These are phyloP conservation scores for Agrochola macilenta DNA, from an alignment of 2,888 invertebrate species.

Conservation along the genomic window DNA sequence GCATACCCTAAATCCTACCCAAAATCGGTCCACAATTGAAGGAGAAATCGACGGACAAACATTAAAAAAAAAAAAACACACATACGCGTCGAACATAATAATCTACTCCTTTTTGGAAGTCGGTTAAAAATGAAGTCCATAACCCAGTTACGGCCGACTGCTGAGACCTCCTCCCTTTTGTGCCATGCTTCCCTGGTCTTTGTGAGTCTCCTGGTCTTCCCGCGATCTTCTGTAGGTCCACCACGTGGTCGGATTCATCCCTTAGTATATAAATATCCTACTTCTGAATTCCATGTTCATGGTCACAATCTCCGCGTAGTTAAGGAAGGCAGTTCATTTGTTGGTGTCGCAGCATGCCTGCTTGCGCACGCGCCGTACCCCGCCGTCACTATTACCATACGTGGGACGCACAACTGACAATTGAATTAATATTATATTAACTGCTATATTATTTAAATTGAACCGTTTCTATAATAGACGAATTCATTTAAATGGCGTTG, in stretches of 20 bases:
- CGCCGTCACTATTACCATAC: slow-evolving; percentile 78
- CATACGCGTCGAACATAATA: too few species aligned
- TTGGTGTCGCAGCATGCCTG: slow-evolving; percentile 74
- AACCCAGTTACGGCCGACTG: too few species aligned
- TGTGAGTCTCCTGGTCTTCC: neutral
- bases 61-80: too few species aligned
- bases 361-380: slow-evolving; percentile 68
- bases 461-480: slow-evolving; percentile 56
- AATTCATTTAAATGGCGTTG: slow-evolving; percentile 56
- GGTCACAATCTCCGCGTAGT: slow-evolving; percentile 56
- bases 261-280: neutral
- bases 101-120: too few species aligned
- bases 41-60: too few species aligned
- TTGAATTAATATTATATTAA: slow-evolving; percentile 76
- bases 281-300: slow-evolving; percentile 7
- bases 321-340: slow-evolving; percentile 63
- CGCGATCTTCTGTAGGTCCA: neutral
- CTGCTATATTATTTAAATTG: slow-evolving; percentile 65
- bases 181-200: neutral
- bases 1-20: too few species aligned
- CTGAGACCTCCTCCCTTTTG: neutral
- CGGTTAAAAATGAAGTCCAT: too few species aligned
- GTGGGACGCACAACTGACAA: slow-evolving; percentile 78
- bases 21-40: too few species aligned
- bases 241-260: neutral